Conservation (phyloP, 2,797 vertebrate species). For the Gephyroberyx darwinii region DNA sequence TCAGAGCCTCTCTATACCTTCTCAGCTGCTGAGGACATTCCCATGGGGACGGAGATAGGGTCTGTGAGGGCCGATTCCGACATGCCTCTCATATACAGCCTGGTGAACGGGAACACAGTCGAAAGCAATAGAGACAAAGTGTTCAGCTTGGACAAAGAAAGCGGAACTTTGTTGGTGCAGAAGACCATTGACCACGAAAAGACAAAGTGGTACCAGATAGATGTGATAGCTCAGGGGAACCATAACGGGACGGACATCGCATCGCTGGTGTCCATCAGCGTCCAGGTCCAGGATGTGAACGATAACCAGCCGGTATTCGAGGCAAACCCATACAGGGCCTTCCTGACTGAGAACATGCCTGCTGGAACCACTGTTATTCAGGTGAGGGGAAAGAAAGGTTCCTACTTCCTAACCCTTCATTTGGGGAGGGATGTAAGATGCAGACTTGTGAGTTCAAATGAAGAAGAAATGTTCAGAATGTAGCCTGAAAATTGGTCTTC, state of each 20-base stretch:
- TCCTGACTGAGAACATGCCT: conserved; percentile 95
- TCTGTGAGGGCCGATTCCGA: conserved; percentile 89
- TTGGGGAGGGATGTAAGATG: no score
- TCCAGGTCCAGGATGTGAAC: conserved; percentile 96
- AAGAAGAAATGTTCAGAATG: no score
- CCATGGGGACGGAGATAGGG: conserved; percentile 92
- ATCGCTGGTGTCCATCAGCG: conserved; percentile 92
- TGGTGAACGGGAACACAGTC: conserved; percentile 93
- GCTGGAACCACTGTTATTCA: conserved; percentile 94
- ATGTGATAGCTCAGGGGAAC: conserved; percentile 91
- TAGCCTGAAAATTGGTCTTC: no score
- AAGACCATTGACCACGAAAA: conserved; percentile 94
- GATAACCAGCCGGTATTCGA: conserved; percentile 96
- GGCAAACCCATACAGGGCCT: conserved; percentile 91
- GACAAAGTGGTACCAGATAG: conserved; percentile 96
- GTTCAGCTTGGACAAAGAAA: conserved; percentile 89
- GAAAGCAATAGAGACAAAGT: conserved; percentile 94
- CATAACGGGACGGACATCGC: conserved; percentile 90
- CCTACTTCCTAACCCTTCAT: no score
- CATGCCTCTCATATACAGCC: conserved; percentile 93
- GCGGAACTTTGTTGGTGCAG: conserved; percentile 88
- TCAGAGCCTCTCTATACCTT: conserved; percentile 96
- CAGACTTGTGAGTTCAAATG: no score
- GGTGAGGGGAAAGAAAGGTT: conserved; percentile 50
- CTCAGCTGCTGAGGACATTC: conserved; percentile 91